phyloP scores from a whole-genome alignment of 2,888 invertebrate genomes.

The Fragum sueziense region DNA sequence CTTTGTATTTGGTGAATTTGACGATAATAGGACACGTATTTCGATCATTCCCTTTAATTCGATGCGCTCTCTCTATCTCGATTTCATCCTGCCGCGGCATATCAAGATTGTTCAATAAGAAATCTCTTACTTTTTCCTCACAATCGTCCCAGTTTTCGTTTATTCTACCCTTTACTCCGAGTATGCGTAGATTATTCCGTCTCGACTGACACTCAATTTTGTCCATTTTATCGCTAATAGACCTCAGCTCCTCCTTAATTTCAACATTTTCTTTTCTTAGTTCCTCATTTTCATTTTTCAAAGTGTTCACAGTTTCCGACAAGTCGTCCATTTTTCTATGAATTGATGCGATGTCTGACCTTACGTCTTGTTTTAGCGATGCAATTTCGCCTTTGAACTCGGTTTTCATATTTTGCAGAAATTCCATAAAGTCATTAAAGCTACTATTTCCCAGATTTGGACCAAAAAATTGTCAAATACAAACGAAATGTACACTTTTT shows the following conservation, averaged over 20 bases:
- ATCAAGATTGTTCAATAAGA: neutral
- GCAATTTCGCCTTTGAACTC: neutral
- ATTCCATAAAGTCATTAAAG: no score
- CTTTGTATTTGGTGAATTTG: no score
- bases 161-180: neutral
- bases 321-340: conserved; percentile 1
- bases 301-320: neutral
- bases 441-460: no score
- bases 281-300: neutral
- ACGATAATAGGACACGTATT: neutral
- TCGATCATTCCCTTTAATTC: no score
- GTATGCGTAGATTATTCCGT: neutral
- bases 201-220: neutral
- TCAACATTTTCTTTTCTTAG: neutral
- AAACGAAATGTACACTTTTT: no score
- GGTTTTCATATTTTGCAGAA: conserved; percentile 7
- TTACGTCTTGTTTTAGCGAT: neutral
- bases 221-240: neutral
- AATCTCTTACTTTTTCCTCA: neutral
- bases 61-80: no score
- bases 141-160: conserved; percentile 2
- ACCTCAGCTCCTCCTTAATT: neutral
- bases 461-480: no score
- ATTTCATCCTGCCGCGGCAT: no score
- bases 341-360: neutral